Evolutionary conservation across 2,888 invertebrate genomes (phyloP).

Genomic region (Congeria kusceri): DNA sequence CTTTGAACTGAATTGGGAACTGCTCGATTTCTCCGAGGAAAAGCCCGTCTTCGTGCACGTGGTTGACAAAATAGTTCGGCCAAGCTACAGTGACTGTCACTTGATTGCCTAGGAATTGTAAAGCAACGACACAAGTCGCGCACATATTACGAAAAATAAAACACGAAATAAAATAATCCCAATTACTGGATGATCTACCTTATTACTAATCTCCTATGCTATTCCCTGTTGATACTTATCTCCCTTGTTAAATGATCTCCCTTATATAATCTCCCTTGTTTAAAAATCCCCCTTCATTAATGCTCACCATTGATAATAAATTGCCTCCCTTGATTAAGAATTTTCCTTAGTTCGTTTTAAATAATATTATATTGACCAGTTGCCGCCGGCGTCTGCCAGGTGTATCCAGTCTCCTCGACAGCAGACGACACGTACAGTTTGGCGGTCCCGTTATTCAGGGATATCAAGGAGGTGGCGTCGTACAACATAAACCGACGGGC

Average conservation of each 20-base stretch:
- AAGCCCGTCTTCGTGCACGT: slow-evolving; percentile 34
- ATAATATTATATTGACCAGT: background rate
- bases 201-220: too few relatives aligned
- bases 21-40: slow-evolving; percentile 26
- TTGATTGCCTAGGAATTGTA: slow-evolving; percentile 1
- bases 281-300: too few relatives aligned
- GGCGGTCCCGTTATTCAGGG: background rate
- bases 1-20: slow-evolving; percentile 45
- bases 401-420: slow-evolving; percentile 47
- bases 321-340: too few relatives aligned
- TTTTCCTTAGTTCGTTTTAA: too few relatives aligned
- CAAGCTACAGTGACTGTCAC: slow-evolving; percentile 31
- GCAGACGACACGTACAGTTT: slow-evolving; percentile 53
- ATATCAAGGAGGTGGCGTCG: slow-evolving; percentile 51
- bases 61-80: slow-evolving; percentile 53
- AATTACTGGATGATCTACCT: too few relatives aligned
- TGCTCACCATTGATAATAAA: too few relatives aligned
- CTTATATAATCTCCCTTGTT: background rate
- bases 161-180: too few relatives aligned
- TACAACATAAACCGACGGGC: slow-evolving; percentile 62
- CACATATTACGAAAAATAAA: too few relatives aligned
- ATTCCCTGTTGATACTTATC: too few relatives aligned
- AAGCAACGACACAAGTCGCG: too few relatives aligned
- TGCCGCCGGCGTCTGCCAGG: slow-evolving; percentile 52
- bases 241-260: background rate